These are phyloP conservation scores for Spondyliosoma cantharus DNA, from an alignment of 2,797 vertebrate genomes.

Conservation along the genomic window DNA sequence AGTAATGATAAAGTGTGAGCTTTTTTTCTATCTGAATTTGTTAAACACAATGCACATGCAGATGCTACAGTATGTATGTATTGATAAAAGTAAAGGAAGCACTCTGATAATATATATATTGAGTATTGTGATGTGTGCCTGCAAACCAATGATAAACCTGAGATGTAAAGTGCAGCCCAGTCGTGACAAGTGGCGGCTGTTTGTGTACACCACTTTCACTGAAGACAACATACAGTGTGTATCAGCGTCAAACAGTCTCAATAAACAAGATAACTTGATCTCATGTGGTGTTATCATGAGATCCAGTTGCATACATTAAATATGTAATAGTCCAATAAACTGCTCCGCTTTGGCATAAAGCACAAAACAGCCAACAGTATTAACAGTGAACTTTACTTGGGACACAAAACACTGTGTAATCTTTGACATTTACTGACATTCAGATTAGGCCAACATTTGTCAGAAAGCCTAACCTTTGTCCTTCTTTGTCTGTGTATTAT, in stretches of 20 bases:
- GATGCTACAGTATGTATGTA: conserved; percentile 21
- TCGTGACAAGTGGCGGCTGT: conserved; percentile 15
- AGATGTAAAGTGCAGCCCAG: not conserved
- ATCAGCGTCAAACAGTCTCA: conserved; percentile 14
- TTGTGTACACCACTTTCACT: not conserved
- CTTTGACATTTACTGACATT: conserved; percentile 76
- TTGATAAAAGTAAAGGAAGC: conserved; percentile 35
- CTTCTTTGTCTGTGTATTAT: conserved; percentile 60
- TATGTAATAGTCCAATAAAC: conserved; percentile 23
- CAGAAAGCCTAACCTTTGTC: conserved; percentile 76
- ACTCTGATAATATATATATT: conserved; percentile 5
- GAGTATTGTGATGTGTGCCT: not conserved
- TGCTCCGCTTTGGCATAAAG: conserved; percentile 7
- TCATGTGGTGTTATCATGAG: conserved; percentile 30
- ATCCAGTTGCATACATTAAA: conserved; percentile 32
- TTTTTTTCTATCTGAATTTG: not conserved
- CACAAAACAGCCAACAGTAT: conserved; percentile 51
- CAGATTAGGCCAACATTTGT: conserved; percentile 75
- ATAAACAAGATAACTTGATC: conserved; percentile 21
- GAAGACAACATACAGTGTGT: conserved; percentile 11
- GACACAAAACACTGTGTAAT: conserved; percentile 63
- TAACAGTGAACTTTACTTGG: conserved; percentile 68
- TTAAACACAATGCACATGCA: conserved; percentile 3
- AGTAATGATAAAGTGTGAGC: conserved; percentile 28
- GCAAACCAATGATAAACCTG: conserved; percentile 21